These are phyloP conservation scores for Oscheius sp. DNA, from an alignment of 2,888 invertebrate genomes.

Conservation along the genomic window DNA sequence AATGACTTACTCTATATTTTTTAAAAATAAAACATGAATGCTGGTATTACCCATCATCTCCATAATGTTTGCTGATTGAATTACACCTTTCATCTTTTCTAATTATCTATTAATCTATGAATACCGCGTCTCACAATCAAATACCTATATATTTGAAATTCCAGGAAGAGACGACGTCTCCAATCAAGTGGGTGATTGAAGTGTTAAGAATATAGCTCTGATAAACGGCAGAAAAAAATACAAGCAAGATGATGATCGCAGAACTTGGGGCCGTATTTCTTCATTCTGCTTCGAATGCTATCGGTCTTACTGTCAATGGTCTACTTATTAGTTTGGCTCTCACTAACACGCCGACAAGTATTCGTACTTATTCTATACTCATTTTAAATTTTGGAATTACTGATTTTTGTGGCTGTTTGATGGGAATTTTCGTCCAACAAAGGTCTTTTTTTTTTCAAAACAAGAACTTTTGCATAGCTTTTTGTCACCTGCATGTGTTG, in stretches of 20 bases:
- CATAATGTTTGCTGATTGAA: too few relatives aligned
- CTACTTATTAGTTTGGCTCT: constrained; percentile 27
- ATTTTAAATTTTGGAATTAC: constrained; percentile 42
- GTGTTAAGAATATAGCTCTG: too few relatives aligned
- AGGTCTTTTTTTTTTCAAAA: constrained; percentile 6
- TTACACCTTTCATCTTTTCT: too few relatives aligned
- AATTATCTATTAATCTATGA: too few relatives aligned
- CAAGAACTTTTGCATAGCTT: not conserved
- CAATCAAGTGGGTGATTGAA: too few relatives aligned
- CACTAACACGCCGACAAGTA: constrained; percentile 28
- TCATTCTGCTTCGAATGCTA: not conserved
- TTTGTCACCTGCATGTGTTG: not conserved
- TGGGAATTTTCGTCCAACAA: constrained; percentile 44
- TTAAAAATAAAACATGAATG: too few relatives aligned
- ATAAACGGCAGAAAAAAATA: too few relatives aligned
- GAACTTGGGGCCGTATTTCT: constrained; percentile 14
- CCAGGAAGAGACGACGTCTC: too few relatives aligned
- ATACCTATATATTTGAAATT: too few relatives aligned
- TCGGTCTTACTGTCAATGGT: constrained; percentile 19
- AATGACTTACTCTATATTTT: too few relatives aligned
- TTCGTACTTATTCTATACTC: constrained; percentile 43
- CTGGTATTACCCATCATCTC: too few relatives aligned
- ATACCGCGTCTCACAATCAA: too few relatives aligned
- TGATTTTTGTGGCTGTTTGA: constrained; percentile 42
- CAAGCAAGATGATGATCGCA: constrained; percentile 16